A percentile compares a stretch with the other conserved stretches of the same genome.
phyloP scores from a whole-genome alignment of 2,113 vertebrate species.

The Saccopteryx bilineata region DNA sequence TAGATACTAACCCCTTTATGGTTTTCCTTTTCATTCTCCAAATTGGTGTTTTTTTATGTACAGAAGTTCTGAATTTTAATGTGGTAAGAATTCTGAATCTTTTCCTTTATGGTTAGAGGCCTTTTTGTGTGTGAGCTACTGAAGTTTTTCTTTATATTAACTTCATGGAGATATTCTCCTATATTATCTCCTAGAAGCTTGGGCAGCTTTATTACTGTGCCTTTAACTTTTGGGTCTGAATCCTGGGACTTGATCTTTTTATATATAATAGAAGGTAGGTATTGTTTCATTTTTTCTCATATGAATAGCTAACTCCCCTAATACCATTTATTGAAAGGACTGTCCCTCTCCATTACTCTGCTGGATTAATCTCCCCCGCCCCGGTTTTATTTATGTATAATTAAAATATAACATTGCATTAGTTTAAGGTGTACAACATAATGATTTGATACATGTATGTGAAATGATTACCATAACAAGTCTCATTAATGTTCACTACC shows the following conservation, averaged over 20 bases:
- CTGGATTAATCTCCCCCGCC: not conserved
- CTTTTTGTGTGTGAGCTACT: not conserved
- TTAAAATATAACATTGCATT: not conserved
- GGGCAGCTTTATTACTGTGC: not conserved
- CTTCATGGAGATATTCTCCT: not conserved
- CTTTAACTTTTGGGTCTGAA: slow-evolving; percentile 41
- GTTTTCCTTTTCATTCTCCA: not conserved
- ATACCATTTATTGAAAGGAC: not conserved
- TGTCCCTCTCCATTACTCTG: not conserved
- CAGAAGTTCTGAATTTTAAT: slow-evolving; percentile 45
- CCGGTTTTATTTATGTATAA: not conserved
- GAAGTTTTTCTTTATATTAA: slow-evolving; percentile 16
- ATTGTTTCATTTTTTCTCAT: not conserved
- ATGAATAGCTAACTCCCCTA: not conserved
- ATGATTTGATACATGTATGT: not conserved
- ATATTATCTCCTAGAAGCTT: not conserved
- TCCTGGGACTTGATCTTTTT: not conserved
- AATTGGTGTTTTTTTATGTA: not conserved
- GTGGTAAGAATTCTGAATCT: not conserved
- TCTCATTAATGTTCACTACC: not conserved
- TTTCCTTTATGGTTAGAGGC: not conserved
- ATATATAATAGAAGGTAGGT: not conserved
- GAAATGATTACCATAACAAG: not conserved
- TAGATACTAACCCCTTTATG: not conserved
- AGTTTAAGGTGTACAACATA: not conserved